Percentiles rank a stretch among this genome's conserved stretches.
Conservation (phyloP, 2,888 invertebrate species). For the Zele albiditarsus region DNA sequence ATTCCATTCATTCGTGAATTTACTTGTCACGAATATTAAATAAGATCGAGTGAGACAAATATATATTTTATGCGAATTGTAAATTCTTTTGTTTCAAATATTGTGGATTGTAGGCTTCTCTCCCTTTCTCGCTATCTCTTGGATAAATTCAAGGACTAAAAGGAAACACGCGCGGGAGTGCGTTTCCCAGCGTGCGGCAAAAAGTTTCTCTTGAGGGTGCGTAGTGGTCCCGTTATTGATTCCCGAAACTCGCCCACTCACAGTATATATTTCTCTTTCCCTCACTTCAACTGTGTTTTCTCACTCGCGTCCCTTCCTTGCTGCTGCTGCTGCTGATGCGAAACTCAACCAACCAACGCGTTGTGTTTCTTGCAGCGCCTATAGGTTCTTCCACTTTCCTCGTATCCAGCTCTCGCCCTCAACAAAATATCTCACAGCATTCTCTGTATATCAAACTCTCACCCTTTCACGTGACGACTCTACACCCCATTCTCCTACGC, state of each 20-base stretch:
- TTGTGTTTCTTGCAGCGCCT: slow-evolving; percentile 22
- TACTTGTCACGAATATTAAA: slow-evolving; percentile 28
- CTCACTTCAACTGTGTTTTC: slow-evolving; percentile 21
- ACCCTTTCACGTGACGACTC: slow-evolving; percentile 44
- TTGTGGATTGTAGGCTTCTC: neutral
- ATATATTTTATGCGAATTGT: slow-evolving; percentile 6
- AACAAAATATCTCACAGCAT: slow-evolving; percentile 25
- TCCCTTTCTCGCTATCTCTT: neutral
- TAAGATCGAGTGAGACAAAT: neutral
- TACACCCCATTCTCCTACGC: slow-evolving; percentile 40
- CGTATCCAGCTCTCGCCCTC: slow-evolving; percentile 50
- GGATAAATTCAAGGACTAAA: slow-evolving; percentile 12
- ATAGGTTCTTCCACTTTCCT: slow-evolving; percentile 45
- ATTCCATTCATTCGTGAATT: slow-evolving; percentile 10
- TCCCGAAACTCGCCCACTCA: slow-evolving; percentile 53
- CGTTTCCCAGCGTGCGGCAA: slow-evolving; percentile 53
- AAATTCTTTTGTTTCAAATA: slow-evolving; percentile 29
- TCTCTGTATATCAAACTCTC: slow-evolving; percentile 43
- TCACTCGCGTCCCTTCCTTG: slow-evolving; percentile 1
- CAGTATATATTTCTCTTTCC: slow-evolving; percentile 41
- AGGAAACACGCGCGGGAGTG: slow-evolving; percentile 7
- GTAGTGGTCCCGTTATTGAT: slow-evolving; percentile 64
- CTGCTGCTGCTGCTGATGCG: neutral
- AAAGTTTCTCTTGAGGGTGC: slow-evolving; percentile 62
- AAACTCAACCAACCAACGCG: slow-evolving; percentile 15